These are phyloP conservation scores for Drosophila kambysellisi DNA, from an alignment of 2,888 invertebrate genomes.

Conservation along the genomic window DNA sequence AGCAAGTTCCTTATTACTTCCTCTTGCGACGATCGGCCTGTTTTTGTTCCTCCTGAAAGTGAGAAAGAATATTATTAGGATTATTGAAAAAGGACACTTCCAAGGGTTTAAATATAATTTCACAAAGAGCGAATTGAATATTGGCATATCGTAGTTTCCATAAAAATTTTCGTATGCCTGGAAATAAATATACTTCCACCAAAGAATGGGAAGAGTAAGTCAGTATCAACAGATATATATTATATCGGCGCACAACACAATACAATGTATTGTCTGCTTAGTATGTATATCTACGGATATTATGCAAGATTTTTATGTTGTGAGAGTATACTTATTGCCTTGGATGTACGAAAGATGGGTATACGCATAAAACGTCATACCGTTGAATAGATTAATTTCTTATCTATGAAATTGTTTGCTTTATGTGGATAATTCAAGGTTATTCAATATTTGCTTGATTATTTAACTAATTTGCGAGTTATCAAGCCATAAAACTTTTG, in stretches of 20 bases:
- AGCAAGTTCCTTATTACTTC: slow-evolving; percentile 46
- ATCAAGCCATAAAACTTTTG: slow-evolving; percentile 71
- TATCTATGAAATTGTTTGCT: slow-evolving; percentile 34
- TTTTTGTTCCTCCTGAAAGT: slow-evolving; percentile 81
- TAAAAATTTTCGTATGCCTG: slow-evolving; percentile 40
- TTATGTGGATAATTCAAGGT: slow-evolving; percentile 18
- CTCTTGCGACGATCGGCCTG: slow-evolving; percentile 74
- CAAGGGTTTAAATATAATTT: slow-evolving; percentile 72
- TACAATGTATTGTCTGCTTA: too few species aligned
- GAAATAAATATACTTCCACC: slow-evolving; percentile 71
- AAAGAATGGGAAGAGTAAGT: slow-evolving; percentile 1
- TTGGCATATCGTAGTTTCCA: background rate
- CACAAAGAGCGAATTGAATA: slow-evolving; percentile 53
- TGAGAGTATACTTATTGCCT: slow-evolving; percentile 79
- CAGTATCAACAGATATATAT: background rate
- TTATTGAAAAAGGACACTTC: slow-evolving; percentile 12
- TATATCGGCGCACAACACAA: too few species aligned
- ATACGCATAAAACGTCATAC: slow-evolving; percentile 49
- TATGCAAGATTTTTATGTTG: slow-evolving; percentile 38
- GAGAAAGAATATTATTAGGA: slow-evolving; percentile 14
- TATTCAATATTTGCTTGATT: slow-evolving; percentile 24
- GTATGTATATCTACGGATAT: background rate
- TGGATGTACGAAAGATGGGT: slow-evolving; percentile 45
- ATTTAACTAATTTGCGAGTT: slow-evolving; percentile 15
- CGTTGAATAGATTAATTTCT: slow-evolving; percentile 53